Evolutionary conservation across 2,113 vertebrate genomes (phyloP).

Genomic region (Cricetomys ansorgei): DNA sequence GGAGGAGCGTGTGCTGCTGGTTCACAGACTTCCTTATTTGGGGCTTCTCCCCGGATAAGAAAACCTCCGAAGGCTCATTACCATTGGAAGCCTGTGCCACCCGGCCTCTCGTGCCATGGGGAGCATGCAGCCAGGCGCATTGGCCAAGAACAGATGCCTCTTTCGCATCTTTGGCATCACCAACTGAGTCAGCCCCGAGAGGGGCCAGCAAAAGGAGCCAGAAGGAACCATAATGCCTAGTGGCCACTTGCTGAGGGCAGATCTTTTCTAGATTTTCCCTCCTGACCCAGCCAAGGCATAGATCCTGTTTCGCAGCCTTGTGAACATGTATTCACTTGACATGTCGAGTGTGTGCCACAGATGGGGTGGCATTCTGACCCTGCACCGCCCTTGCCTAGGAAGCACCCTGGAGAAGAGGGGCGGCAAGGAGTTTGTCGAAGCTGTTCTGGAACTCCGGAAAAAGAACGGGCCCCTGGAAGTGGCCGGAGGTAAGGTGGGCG

Average conservation of each 20-base stretch:
- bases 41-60: conserved; percentile 80
- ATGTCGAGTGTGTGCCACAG: conserved; percentile 59
- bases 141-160: background rate
- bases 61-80: background rate
- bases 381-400: conserved; percentile 88
- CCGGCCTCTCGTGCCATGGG: background rate
- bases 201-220: background rate
- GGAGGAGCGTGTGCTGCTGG: conserved; percentile 80
- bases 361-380: conserved; percentile 70
- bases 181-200: background rate
- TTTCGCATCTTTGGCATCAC: background rate
- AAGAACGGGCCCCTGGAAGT: conserved; percentile 97
- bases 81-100: background rate
- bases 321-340: conserved; percentile 66
- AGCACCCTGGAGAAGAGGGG: conserved; percentile 97
- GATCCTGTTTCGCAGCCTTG: conserved; percentile 89
- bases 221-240: background rate
- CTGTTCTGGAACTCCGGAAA: conserved; percentile 95
- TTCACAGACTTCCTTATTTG: conserved; percentile 84
- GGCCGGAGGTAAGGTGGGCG: conserved; percentile 92
- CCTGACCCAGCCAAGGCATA: conserved; percentile 78
- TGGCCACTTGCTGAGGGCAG: background rate
- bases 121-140: background rate
- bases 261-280: background rate
- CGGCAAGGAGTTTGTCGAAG: conserved; percentile 96